These are phyloP conservation scores for Protosalanx chinensis DNA, from an alignment of 2,797 vertebrate genomes.

Conservation along the genomic window DNA sequence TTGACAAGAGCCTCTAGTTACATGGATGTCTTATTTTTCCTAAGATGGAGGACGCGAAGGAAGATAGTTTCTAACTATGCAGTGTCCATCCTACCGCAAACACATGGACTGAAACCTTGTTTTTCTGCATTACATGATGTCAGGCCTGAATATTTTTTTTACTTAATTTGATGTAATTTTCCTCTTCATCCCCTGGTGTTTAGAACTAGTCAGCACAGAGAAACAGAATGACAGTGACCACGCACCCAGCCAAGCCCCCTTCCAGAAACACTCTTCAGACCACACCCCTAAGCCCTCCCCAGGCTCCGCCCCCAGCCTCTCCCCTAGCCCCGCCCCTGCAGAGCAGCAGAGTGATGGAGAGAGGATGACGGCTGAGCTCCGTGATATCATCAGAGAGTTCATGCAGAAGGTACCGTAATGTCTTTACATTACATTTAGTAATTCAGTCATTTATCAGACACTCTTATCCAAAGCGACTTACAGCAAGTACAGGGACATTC, in stretches of 20 bases:
- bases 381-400: constrained; percentile 79
- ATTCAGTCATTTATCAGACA: no score
- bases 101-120: neutral
- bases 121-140: neutral
- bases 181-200: neutral
- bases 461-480: no score
- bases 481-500: no score
- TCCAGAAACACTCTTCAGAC: no score
- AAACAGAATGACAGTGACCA: neutral
- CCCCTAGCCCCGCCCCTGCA: constrained; percentile 5
- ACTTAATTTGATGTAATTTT: neutral
- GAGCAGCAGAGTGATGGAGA: constrained; percentile 73
- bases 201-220: neutral
- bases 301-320: no score
- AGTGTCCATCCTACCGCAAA: neutral
- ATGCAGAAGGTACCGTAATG: constrained; percentile 70
- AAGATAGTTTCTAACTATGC: neutral
- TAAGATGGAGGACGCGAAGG: neutral
- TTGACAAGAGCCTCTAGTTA: constrained; percentile 36
- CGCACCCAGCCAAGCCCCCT: no score
- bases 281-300: no score
- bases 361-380: constrained; percentile 79
- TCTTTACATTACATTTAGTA: no score
- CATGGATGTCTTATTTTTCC: constrained; percentile 22
- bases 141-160: neutral